Evolutionary conservation across 1,140 invertebrate species (phyloP).

Genomic region (Drosophila punjabiensis): DNA sequence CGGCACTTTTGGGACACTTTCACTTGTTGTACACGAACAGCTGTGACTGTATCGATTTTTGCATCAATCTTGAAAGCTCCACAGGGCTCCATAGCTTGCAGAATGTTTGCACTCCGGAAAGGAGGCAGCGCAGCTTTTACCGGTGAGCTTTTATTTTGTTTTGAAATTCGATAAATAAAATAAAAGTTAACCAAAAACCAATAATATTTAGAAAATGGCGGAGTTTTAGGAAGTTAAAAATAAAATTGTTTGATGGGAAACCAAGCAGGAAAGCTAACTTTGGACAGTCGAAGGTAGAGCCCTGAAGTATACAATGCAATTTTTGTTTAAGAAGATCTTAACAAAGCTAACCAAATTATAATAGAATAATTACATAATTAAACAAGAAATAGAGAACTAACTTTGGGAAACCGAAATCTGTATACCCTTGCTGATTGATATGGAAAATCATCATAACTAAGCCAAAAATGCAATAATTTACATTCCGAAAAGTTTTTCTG

Average conservation of each 20-base stretch:
- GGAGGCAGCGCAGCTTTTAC: slow-evolving; percentile 20
- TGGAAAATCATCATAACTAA: too few relatives aligned
- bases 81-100: slow-evolving; percentile 9
- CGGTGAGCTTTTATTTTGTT: slow-evolving; percentile 22
- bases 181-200: background rate
- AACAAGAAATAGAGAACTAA: too few relatives aligned
- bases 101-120: slow-evolving; percentile 14
- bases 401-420: too few relatives aligned
- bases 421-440: too few relatives aligned
- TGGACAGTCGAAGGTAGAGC: background rate
- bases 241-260: background rate
- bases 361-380: background rate
- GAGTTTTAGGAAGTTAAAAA: background rate
- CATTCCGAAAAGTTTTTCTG: too few relatives aligned
- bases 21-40: slow-evolving; percentile 54
- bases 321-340: background rate
- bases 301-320: slow-evolving; percentile 11
- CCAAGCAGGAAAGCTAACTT: too few relatives aligned
- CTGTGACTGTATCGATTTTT: slow-evolving; percentile 52
- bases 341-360: background rate
- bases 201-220: background rate
- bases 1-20: slow-evolving; percentile 40
- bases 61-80: slow-evolving; percentile 32
- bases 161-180: slow-evolving; percentile 16
- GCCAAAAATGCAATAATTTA: too few relatives aligned